Conservation (phyloP, 2,888 invertebrate genomes). For the Pyrrhosoma nymphula region DNA sequence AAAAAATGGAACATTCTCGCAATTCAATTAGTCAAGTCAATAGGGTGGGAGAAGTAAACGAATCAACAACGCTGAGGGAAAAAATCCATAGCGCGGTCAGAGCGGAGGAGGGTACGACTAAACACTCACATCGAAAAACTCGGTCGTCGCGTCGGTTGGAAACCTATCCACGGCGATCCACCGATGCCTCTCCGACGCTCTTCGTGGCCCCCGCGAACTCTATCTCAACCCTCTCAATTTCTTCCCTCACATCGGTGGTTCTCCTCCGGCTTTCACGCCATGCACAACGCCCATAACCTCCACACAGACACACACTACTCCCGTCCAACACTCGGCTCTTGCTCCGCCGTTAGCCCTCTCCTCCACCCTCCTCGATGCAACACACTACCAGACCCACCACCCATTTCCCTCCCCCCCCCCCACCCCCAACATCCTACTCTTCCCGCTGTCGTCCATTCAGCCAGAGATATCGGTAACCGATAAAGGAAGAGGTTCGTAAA, state of each 20-base stretch:
- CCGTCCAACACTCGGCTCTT: not conserved
- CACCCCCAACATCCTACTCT: not conserved
- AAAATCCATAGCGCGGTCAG: not conserved
- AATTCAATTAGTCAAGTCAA: not conserved
- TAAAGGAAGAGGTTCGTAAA: slow-evolving; percentile 67
- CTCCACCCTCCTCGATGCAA: not conserved
- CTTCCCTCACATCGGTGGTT: not conserved
- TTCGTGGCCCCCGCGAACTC: not conserved
- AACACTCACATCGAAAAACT: no score
- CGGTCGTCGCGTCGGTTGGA: no score
- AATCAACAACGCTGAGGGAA: not conserved
- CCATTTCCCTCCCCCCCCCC: not conserved
- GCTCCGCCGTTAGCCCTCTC: not conserved
- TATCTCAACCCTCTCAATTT: not conserved
- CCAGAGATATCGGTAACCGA: slow-evolving; percentile 64
- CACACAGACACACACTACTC: no score
- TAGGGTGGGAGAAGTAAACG: not conserved
- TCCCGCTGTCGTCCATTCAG: slow-evolving; percentile 50
- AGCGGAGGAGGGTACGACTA: no score
- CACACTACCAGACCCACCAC: not conserved
- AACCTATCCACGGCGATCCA: not conserved
- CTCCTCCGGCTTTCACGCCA: no score
- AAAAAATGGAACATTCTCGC: not conserved
- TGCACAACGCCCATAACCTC: no score
- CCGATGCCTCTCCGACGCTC: not conserved